These are phyloP conservation scores for Pachyseris speciosa DNA, from an alignment of 64 coral and sea anemone genomes.

Conservation along the genomic window DNA sequence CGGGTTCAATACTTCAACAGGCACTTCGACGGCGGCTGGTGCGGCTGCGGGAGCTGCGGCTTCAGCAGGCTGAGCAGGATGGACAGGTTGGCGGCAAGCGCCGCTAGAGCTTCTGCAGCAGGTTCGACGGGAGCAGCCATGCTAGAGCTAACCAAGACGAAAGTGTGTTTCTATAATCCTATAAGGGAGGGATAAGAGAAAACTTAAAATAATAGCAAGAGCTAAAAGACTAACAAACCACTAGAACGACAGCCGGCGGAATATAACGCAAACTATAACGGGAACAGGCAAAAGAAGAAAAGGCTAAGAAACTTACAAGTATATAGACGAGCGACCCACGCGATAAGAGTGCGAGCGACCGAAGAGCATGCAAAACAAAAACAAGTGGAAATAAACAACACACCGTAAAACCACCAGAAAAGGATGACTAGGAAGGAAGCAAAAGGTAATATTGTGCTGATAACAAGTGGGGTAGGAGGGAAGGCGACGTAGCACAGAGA, in stretches of 20 bases:
- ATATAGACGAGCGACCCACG: not conserved
- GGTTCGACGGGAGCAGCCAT: not conserved
- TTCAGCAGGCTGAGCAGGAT: not conserved
- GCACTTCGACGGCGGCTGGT: not conserved
- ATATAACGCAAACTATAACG: not conserved
- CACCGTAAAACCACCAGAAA: not conserved
- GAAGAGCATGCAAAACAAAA: not conserved
- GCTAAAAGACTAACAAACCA: not conserved
- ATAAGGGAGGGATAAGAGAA: not conserved
- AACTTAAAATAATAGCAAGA: not conserved
- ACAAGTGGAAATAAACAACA: not conserved
- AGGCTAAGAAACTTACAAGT: not conserved
- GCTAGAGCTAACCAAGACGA: not conserved
- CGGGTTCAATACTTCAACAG: not conserved
- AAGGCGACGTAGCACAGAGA: not conserved
- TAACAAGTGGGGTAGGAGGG: not conserved
- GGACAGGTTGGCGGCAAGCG: not conserved
- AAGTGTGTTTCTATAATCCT: not conserved
- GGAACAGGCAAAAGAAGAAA: not conserved
- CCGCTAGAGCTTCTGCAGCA: not conserved
- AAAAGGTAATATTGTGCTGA: not conserved
- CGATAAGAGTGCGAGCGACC: not conserved
- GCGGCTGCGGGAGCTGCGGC: too few species aligned
- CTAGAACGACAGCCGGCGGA: not conserved
- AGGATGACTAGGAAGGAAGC: not conserved